Base-by-base conservation (phyloP, 1,140 invertebrate species). In the Coptotermes formosanus region DNA sequence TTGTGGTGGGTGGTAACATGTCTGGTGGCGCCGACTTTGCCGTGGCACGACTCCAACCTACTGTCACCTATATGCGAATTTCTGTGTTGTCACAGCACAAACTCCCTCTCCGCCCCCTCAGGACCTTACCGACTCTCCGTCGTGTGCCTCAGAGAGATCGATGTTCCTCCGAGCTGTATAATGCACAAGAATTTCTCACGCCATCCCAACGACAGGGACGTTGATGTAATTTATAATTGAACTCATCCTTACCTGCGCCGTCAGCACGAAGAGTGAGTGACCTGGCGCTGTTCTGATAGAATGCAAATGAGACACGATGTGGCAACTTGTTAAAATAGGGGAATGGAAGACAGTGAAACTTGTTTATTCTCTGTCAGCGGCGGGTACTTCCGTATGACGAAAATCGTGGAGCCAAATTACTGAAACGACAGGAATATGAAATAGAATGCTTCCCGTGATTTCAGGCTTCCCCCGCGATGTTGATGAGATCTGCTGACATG, bases 171-270 rank as follows among this genome's bases (percentile, higher is more conserved):
- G 25, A 75, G 25, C 25, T 30, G n/a, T 30, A 75, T 64, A 75
- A 75, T 75, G 64, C n/a, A 12, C n/a, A 75, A 75, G 64, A 75
- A 75, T 30, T 75, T 75, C 64, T n/a, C 64, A 75, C 64, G 64
- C 64, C 64, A 25, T 11, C 64, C 59, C 64, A 8, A 16, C 64
- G 11, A 75, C 64, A n/a, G 4, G 1, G 64, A n/a, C 52, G 38
- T 4, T 23, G 64, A 75, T 75, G 64, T 75, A 75, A 75, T 75
- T 75, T 75, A 75, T 75, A 75, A 75, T 75, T 75, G 64, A 75
- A 75, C 64, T 30, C 16, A 11, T 12, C 64, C 64, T 25, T 30
- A 8, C 64, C 64, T 6, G 9, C 25, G 11, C 25, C 25, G 0
- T 11, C 8, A 7, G 64, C 64, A n/a, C n/a, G 9, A 30, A 75